phyloP scores from a whole-genome alignment of 2,797 vertebrate species.

The Microctenopoma steveboyesi region DNA sequence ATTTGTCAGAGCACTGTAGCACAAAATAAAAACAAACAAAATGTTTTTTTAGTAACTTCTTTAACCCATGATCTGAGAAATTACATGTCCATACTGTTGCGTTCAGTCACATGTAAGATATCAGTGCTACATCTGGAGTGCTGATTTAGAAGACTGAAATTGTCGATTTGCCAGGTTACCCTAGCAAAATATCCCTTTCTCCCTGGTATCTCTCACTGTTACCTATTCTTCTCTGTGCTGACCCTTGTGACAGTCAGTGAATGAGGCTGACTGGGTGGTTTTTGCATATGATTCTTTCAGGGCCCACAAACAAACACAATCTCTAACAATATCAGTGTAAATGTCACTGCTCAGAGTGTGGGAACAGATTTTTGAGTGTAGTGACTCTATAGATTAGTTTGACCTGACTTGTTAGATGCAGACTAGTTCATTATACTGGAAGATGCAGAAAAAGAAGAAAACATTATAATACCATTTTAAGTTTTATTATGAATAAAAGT shows the following conservation, averaged over 20 bases:
- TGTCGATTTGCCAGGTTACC: neutral
- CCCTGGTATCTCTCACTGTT: conserved; percentile 2
- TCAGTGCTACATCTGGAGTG: conserved; percentile 15
- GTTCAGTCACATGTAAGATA: neutral
- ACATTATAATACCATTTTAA: neutral
- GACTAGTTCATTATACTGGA: neutral
- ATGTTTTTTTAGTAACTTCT: neutral
- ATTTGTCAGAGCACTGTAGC: too few species aligned
- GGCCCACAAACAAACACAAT: conserved; percentile 23
- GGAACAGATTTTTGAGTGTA: neutral
- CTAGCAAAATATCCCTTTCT: conserved; percentile 15
- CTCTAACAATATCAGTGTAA: conserved; percentile 1
- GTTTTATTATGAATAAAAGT: conserved; percentile 30
- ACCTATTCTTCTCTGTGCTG: conserved; percentile 7
- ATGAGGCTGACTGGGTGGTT: conserved; percentile 14
- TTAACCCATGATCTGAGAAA: neutral
- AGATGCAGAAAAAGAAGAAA: conserved; percentile 9
- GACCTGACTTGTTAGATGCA: neutral
- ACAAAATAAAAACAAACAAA: too few species aligned
- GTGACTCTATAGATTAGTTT: neutral
- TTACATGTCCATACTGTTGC: neutral
- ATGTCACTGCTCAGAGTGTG: conserved; percentile 4
- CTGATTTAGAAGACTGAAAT: conserved; percentile 28
- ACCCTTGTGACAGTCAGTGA: conserved; percentile 6
- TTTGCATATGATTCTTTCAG: conserved; percentile 19